A percentile compares a stretch with the other conserved stretches of the same genome.
Evolutionary conservation across 2,888 invertebrate genomes (phyloP).

Genomic region (Horisme vitalbata): DNA sequence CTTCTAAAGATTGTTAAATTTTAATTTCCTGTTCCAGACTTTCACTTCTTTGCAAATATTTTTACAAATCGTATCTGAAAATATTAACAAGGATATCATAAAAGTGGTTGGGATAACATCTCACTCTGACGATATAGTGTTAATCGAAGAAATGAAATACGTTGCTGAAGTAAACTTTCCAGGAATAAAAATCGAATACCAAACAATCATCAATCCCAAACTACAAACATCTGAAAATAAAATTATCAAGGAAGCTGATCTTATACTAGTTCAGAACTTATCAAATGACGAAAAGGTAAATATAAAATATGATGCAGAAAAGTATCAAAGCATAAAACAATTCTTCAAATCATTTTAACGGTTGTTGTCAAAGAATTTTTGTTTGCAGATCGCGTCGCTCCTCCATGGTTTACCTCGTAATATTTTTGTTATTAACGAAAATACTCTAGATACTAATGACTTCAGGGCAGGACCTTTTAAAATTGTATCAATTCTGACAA

Average conservation of each 20-base stretch:
- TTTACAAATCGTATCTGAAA: slow-evolving; percentile 43
- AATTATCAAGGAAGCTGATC: slow-evolving; percentile 26
- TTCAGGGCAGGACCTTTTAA: not conserved
- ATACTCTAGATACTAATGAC: not conserved
- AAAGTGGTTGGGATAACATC: slow-evolving; percentile 32
- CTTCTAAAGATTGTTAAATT: not conserved
- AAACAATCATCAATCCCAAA: slow-evolving; percentile 15
- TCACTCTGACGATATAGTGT: slow-evolving; percentile 1
- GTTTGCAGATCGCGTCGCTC: slow-evolving; percentile 20
- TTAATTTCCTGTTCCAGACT: slow-evolving; percentile 21
- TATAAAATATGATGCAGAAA: not conserved
- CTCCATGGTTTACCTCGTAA: slow-evolving; percentile 2
- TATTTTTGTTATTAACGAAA: slow-evolving; percentile 14
- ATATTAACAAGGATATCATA: slow-evolving; percentile 34
- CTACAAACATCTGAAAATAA: slow-evolving; percentile 9
- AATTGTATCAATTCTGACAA: slow-evolving; percentile 11
- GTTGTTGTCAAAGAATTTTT: slow-evolving; percentile 5
- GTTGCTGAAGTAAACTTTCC: slow-evolving; percentile 10
- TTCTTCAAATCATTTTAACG: no score
- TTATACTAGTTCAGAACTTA: slow-evolving; percentile 36
- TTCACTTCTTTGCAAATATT: slow-evolving; percentile 34
- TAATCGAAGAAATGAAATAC: slow-evolving; percentile 30
- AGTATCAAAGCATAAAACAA: not conserved
- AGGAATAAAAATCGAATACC: slow-evolving; percentile 29
- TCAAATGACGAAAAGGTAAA: slow-evolving; percentile 34